These are phyloP conservation scores for Choloepus hoffmanni DNA, from an alignment of 2,113 vertebrate genomes.

Conservation along the genomic window DNA sequence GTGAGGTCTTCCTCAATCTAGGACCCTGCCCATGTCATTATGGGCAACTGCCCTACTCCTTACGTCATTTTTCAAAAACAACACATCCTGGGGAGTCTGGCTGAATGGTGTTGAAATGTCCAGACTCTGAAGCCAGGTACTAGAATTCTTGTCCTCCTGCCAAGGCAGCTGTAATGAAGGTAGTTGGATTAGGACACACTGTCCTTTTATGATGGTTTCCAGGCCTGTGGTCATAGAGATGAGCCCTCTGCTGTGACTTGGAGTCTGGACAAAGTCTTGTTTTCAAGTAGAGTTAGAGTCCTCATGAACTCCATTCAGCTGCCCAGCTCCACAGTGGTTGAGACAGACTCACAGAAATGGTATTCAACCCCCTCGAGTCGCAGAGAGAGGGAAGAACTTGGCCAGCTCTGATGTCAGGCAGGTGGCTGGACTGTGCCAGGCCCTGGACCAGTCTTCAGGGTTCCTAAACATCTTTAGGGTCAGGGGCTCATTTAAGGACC, in stretches of 20 bases:
- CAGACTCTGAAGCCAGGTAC: too few species aligned
- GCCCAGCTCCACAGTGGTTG: not conserved
- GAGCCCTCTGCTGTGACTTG: not conserved
- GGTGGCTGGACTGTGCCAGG: not conserved
- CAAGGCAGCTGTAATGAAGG: rapidly evolving
- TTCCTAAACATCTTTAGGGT: not conserved
- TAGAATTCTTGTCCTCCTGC: rapidly evolving
- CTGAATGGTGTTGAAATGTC: rapidly evolving
- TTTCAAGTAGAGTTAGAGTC: not conserved
- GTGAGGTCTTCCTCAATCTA: rapidly evolving
- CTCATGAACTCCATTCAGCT: not conserved
- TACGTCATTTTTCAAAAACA: not conserved
- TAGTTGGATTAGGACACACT: too few species aligned
- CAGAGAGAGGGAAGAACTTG: rapidly evolving
- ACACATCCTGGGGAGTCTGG: not conserved
- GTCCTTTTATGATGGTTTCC: too few species aligned
- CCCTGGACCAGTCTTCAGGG: rapidly evolving
- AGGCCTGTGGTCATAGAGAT: rapidly evolving
- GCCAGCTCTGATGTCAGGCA: rapidly evolving
- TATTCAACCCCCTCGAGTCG: not conserved
- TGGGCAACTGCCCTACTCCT: too few species aligned
- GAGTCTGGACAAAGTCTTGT: not conserved
- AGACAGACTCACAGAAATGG: not conserved
- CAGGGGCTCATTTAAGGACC: too few species aligned
- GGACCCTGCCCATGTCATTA: rapidly evolving